These are phyloP conservation scores for Tachysurus vachellii DNA, from an alignment of 2,113 vertebrate genomes.

Conservation along the genomic window DNA sequence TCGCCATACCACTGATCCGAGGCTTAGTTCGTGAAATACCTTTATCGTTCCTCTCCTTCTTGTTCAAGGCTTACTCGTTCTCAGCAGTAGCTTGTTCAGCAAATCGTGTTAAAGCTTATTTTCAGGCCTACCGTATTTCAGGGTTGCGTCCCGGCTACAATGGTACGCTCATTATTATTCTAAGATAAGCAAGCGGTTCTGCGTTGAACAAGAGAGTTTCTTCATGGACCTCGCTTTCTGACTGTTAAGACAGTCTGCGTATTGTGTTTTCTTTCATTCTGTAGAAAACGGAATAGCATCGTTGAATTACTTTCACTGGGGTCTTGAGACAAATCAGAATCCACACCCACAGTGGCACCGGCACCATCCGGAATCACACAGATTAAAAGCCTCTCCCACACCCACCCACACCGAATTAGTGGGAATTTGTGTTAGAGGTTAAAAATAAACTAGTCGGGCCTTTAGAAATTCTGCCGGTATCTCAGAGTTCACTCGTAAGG, in stretches of 20 bases:
- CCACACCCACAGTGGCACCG: constrained; percentile 20
- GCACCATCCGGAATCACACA: constrained; percentile 2
- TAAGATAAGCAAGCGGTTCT: not conserved
- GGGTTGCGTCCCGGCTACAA: not conserved
- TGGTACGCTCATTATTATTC: not conserved
- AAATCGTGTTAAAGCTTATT: constrained; percentile 18
- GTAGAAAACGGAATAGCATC: not conserved
- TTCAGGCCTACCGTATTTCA: constrained; percentile 3
- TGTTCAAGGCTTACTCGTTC: not conserved
- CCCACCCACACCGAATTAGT: constrained; percentile 51
- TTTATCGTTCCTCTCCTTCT: constrained; percentile 24
- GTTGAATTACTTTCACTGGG: not conserved
- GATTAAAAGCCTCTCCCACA: not conserved
- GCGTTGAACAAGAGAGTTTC: not conserved
- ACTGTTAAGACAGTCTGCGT: constrained; percentile 9
- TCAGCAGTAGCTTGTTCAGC: constrained; percentile 30
- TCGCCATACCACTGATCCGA: not conserved
- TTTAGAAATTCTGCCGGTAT: constrained; percentile 74
- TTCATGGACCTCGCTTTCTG: not conserved
- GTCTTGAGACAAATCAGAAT: not conserved
- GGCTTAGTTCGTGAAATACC: not conserved
- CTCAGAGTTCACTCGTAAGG: constrained; percentile 74
- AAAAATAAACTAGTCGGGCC: constrained; percentile 73
- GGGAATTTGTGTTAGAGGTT: constrained; percentile 55
- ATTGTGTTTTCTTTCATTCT: constrained; percentile 4